These are phyloP conservation scores for Limosa lapponica DNA, from an alignment of 2,797 vertebrate species.

Conservation along the genomic window DNA sequence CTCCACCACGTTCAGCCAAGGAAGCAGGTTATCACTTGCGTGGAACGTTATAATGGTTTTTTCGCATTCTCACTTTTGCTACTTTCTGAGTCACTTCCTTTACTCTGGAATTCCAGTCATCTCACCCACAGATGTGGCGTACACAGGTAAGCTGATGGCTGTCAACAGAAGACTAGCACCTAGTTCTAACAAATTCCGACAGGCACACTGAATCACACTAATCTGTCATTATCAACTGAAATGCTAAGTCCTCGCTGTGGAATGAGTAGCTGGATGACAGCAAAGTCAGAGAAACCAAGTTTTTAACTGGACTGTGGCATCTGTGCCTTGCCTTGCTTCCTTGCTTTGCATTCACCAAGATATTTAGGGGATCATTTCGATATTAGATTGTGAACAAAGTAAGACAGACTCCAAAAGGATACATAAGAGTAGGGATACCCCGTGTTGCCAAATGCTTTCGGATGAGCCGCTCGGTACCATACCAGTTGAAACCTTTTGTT, in stretches of 20 bases:
- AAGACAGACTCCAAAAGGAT: conserved; percentile 76
- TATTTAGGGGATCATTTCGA: background rate
- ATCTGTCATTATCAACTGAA: background rate
- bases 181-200: background rate
- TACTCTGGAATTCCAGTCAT: background rate
- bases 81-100: background rate
- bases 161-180: background rate
- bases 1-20: background rate
- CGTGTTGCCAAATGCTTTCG: conserved; percentile 86
- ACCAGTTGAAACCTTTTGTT: conserved; percentile 94
- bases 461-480: conserved; percentile 92
- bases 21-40: conserved; percentile 1
- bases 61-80: background rate
- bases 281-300: background rate
- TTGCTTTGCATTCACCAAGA: background rate
- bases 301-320: background rate
- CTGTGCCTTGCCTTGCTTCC: background rate
- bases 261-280: background rate
- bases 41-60: background rate
- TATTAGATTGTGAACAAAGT: background rate
- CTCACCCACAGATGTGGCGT: background rate
- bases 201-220: background rate
- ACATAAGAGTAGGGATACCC: conserved; percentile 88
- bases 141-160: background rate
- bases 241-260: background rate